These are phyloP conservation scores for Oophaga pumilio DNA, from an alignment of 2,113 vertebrate species.

Conservation along the genomic window DNA sequence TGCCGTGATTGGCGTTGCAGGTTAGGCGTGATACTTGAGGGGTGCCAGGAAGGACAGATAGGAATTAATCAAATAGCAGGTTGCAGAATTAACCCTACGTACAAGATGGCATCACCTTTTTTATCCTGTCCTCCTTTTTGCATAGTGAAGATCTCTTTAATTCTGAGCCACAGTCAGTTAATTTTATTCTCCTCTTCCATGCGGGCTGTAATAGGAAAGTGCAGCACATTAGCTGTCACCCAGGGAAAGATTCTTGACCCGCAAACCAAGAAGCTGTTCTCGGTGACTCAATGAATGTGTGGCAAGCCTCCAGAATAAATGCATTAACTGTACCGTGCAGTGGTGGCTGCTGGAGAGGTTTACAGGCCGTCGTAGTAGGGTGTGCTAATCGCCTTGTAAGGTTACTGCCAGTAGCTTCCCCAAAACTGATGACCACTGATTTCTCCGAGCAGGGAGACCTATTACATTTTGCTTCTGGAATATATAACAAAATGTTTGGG, in stretches of 20 bases:
- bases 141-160: background rate
- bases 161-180: background rate
- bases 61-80: background rate
- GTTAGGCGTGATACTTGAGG: background rate
- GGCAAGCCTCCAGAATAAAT: constrained; percentile 19
- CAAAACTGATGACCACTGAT: constrained; percentile 1
- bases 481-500: too few relatives aligned
- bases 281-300: background rate
- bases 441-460: background rate
- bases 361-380: background rate
- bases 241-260: constrained; percentile 7
- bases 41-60: background rate
- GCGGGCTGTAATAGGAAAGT: background rate
- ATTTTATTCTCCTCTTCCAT: background rate
- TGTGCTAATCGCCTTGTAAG: constrained; percentile 4
- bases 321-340: background rate
- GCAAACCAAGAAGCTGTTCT: constrained; percentile 18
- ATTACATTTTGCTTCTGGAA: background rate
- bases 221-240: background rate
- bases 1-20: background rate
- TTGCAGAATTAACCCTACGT: background rate
- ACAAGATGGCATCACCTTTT: background rate
- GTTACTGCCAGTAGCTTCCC: constrained; percentile 12
- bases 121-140: background rate
- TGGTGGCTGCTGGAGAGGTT: background rate